phyloP scores from a whole-genome alignment of 1,140 invertebrate species.

The Sweltsa coloradensis region DNA sequence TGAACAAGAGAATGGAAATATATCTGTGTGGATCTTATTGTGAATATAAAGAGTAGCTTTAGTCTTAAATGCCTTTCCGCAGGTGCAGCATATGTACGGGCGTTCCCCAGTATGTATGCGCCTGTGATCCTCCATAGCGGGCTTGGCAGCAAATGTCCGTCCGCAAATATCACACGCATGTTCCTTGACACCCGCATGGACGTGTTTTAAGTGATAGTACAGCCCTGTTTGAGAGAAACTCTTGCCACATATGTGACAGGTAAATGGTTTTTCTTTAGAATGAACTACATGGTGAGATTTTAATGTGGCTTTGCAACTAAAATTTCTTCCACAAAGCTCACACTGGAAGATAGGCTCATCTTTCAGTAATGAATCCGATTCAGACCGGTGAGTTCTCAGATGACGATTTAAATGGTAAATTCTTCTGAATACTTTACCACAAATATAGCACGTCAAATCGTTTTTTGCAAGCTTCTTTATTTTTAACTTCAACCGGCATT shows the following conservation, averaged over 20 bases:
- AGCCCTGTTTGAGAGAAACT: constrained; percentile 22
- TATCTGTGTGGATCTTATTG: constrained; percentile 19
- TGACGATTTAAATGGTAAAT: too few relatives aligned
- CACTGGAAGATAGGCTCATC: background rate
- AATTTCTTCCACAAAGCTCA: background rate
- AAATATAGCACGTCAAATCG: too few relatives aligned
- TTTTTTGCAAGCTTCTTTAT: too few relatives aligned
- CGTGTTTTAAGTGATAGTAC: constrained; percentile 11
- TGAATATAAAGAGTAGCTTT: constrained; percentile 14
- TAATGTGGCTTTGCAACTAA: background rate
- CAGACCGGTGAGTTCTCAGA: background rate
- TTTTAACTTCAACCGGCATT: too few relatives aligned
- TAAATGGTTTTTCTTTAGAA: constrained; percentile 23
- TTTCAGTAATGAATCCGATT: background rate
- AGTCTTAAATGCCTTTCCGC: constrained; percentile 28
- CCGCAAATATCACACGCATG: constrained; percentile 9
- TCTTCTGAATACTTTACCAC: too few relatives aligned
- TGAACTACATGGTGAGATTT: constrained; percentile 41
- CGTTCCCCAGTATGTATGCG: constrained; percentile 19
- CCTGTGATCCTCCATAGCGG: background rate
- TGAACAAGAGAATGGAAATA: constrained; percentile 21
- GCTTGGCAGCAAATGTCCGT: constrained; percentile 1
- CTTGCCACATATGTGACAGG: constrained; percentile 42
- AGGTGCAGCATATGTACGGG: constrained; percentile 29
- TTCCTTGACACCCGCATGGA: constrained; percentile 17